A percentile compares a stretch with the other conserved stretches of the same genome.
These are phyloP conservation scores for Portunus trituberculatus DNA, from an alignment of 1,140 invertebrate genomes.

Conservation along the genomic window DNA sequence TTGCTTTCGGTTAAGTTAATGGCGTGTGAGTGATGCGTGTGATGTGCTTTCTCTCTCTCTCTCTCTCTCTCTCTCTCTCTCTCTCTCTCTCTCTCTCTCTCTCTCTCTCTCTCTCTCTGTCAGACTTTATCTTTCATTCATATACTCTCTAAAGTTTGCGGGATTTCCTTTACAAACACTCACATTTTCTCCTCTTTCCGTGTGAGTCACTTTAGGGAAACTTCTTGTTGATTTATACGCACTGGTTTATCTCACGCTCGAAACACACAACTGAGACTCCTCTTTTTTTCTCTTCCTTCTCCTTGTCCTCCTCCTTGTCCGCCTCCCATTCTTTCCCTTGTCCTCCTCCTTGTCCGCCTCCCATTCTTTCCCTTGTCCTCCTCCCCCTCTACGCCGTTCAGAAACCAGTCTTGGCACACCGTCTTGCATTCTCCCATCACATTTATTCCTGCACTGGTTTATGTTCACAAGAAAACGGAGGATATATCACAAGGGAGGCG, in stretches of 20 bases:
- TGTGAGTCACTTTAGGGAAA: background rate
- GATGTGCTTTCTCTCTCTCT: no score
- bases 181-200: background rate
- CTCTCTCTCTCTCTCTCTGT: background rate
- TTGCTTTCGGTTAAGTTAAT: background rate
- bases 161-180: background rate
- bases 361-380: background rate
- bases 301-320: no score
- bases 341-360: background rate
- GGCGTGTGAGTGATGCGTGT: background rate
- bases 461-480: background rate
- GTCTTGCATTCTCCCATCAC: background rate
- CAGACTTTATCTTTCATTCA: background rate
- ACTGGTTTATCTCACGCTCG: background rate
- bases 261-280: background rate
- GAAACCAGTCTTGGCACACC: background rate
- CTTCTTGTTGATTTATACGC: background rate
- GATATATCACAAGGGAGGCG: background rate
- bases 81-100: no score
- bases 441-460: slow-evolving; percentile 8
- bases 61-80: no score
- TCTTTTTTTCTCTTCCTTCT: no score
- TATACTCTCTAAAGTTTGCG: background rate
- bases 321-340: background rate
- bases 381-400: background rate